These are phyloP conservation scores for Vanessa atalanta DNA, from an alignment of 1,140 invertebrate species.

Conservation along the genomic window DNA sequence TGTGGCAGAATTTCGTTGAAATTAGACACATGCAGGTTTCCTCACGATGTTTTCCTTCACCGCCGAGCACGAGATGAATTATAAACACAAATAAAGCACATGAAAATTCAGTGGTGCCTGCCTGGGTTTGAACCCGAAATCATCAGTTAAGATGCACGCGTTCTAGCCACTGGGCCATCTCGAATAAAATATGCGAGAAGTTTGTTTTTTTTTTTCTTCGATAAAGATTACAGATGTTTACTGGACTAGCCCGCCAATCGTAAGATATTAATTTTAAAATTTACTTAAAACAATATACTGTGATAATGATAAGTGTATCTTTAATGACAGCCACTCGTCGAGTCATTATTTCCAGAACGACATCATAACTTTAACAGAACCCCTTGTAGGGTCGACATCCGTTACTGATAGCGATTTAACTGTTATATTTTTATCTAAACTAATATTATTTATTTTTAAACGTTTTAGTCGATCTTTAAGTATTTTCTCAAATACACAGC, in stretches of 20 bases:
- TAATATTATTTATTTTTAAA: constrained; percentile 23
- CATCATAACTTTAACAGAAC: constrained; percentile 19
- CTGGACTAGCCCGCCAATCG: not conserved
- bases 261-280: not conserved
- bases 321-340: not conserved
- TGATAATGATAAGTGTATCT: not conserved
- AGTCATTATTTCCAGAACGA: constrained; percentile 8
- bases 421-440: constrained; percentile 21
- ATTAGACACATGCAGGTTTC: too few species aligned
- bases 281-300: not conserved
- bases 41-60: too few species aligned
- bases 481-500: constrained; percentile 22
- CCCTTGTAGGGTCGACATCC: constrained; percentile 37
- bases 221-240: not conserved
- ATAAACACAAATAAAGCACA: too few species aligned
- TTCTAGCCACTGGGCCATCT: too few species aligned
- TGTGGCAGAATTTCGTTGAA: too few species aligned
- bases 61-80: too few species aligned
- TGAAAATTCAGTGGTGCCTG: too few species aligned
- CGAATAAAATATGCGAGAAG: too few species aligned
- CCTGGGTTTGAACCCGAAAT: too few species aligned
- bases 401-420: constrained; percentile 15
- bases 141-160: too few species aligned
- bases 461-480: constrained; percentile 2
- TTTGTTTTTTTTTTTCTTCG: too few species aligned